Evolutionary conservation across 2,113 vertebrate genomes (phyloP), one percentile per base, ranked within the genome.

Genomic region (Spermophilus dauricus): DNA sequence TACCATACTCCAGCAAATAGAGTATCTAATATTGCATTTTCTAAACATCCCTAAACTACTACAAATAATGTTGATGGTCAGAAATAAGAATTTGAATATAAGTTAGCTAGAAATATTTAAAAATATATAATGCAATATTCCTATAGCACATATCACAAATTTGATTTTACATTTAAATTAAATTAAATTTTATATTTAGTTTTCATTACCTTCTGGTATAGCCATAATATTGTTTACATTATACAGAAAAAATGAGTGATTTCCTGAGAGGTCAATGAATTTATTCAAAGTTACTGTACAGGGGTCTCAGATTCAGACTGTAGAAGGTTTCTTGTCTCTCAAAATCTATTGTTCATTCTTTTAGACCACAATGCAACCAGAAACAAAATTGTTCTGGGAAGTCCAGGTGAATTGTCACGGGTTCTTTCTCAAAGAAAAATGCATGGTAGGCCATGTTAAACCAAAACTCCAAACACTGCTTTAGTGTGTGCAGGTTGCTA

Each of bases 361-460:
- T 13, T 51, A 10, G 5, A 48, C 1, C 3, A 37, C 1, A 7
- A 11, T 39, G 2, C 11, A 81, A 26, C 0, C 11, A 63, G 48
- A 81, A 45, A 84, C 5, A 32, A 37, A 53, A 45, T n/a, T 90
- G 34, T 89, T 91, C 4, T 22, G 34, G n/a, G 18, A 9, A 63
- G 9, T 10, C 1, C 20, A 86, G 9, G 1, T 28, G 20, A 39
- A 42, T 10, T 0, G 42, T 32, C 76, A 51, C 1, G 11, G 18
- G 10, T 24, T 65, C 26, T 58, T 42, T 48, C 24, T 67, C 9
- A 93, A 90, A 32, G 45, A 28, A 87, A 73, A 51, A 17, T 76
- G 70, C 17, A 88, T 65, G 11, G 4, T 16, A 22, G 8, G 16
- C 8, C 16, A 53, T n/a, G 73, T 22, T 72, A 91, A 94, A 30